Conservation (phyloP, 2,888 invertebrate genomes). For the Amphimallon solstitiale region DNA sequence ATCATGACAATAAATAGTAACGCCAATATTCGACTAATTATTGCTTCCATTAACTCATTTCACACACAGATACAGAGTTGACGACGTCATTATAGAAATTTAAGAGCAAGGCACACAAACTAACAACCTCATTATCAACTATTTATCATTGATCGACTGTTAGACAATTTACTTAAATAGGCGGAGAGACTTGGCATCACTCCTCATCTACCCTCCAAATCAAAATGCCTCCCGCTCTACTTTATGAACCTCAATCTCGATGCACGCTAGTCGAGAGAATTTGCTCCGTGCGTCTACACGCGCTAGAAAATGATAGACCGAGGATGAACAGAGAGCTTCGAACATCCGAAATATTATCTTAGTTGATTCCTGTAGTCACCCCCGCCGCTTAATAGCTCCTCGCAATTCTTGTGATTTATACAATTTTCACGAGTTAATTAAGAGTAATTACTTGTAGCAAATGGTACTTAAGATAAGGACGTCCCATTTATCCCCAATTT, state of each 20-base stretch:
- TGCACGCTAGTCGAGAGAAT: neutral
- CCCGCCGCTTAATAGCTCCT: constrained; percentile 13
- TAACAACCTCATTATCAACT: constrained; percentile 26
- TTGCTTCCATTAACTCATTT: too few species aligned
- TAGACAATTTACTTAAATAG: neutral
- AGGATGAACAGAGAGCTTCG: neutral
- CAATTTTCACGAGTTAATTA: constrained; percentile 52
- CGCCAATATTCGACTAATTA: too few species aligned
- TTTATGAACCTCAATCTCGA: neutral
- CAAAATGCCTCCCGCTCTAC: neutral
- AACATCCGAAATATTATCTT: constrained; percentile 25
- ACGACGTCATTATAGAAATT: too few species aligned
- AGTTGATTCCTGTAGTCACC: neutral
- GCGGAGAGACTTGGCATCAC: neutral
- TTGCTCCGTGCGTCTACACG: neutral
- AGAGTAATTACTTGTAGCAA: constrained; percentile 49
- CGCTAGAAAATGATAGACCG: neutral
- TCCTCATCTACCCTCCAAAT: neutral
- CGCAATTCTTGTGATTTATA: constrained; percentile 48
- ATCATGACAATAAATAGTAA: too few species aligned
- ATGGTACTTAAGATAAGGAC: constrained; percentile 46
- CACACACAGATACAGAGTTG: too few species aligned
- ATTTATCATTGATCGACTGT: constrained; percentile 25
- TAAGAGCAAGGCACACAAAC: neutral
- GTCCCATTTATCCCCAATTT: constrained; percentile 45